Evolutionary conservation across 2,888 invertebrate species (phyloP).

Genomic region (Cybosia mesomella): DNA sequence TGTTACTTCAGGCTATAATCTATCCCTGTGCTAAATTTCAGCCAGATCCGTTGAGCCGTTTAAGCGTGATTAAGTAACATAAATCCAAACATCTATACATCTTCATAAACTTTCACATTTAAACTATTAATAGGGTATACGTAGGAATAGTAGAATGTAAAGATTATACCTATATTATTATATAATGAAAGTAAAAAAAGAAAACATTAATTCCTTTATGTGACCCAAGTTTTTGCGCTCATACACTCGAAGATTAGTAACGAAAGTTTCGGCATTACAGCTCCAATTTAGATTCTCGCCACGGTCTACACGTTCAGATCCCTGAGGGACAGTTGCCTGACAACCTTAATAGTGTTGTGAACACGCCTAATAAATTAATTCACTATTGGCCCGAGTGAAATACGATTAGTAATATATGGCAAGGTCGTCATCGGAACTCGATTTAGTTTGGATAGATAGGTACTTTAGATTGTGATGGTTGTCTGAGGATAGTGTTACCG

Average conservation of each 20-base stretch:
- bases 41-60: too few relatives aligned
- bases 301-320: not conserved
- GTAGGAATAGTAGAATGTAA: too few relatives aligned
- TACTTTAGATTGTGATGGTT: too few relatives aligned
- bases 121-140: too few relatives aligned
- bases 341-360: conserved; percentile 8
- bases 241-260: not conserved
- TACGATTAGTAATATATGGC: not conserved
- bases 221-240: not conserved
- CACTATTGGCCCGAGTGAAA: not conserved
- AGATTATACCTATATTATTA: too few relatives aligned
- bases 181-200: not conserved
- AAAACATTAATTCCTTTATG: not conserved
- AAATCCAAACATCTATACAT: too few relatives aligned
- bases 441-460: not conserved
- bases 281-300: conserved; percentile 4
- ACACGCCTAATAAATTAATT: conserved; percentile 12
- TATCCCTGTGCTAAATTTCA: too few relatives aligned
- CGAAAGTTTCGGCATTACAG: conserved; percentile 8
- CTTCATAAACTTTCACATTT: too few relatives aligned
- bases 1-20: too few relatives aligned
- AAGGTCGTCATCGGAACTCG: not conserved
- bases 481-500: too few relatives aligned
- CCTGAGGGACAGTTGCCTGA: conserved; percentile 7
- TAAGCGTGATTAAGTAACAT: too few relatives aligned